Evolutionary conservation across 2,113 vertebrate species (phyloP).

Genomic region (Himantopus leucocephalus): DNA sequence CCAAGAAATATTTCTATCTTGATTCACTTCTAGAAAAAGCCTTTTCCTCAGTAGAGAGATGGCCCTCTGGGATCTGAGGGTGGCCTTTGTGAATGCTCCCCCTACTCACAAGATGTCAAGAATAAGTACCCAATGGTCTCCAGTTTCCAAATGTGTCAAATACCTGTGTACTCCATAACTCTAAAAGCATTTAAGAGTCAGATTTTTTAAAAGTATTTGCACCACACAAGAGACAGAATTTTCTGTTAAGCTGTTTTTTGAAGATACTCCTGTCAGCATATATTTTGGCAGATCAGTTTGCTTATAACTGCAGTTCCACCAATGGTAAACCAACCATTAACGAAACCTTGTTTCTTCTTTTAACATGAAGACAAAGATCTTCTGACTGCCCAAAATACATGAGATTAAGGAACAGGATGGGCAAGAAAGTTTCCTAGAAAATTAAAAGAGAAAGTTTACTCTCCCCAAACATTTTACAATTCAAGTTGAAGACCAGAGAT

Average conservation of each 20-base stretch:
- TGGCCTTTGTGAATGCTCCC: neutral
- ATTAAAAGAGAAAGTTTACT: neutral
- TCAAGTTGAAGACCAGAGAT: neutral
- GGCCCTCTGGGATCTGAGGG: neutral
- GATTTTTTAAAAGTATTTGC: neutral
- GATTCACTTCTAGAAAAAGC: neutral
- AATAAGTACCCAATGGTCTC: neutral
- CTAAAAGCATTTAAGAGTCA: neutral
- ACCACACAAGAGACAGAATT: neutral
- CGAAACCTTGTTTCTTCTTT: neutral
- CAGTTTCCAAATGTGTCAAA: neutral
- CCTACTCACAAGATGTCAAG: neutral
- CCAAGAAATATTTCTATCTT: neutral
- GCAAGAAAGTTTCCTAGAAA: neutral
- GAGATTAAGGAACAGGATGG: neutral
- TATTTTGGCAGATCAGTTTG: neutral
- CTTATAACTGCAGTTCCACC: neutral
- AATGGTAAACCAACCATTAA: neutral
- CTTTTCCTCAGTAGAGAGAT: neutral
- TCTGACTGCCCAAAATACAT: neutral
- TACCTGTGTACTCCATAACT: neutral
- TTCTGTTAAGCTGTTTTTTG: neutral
- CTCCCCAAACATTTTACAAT: neutral
- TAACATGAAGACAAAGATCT: neutral
- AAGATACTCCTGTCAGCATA: neutral